A percentile compares a stretch with the other conserved stretches of the same genome.
phyloP scores from a whole-genome alignment of 2,888 invertebrate genomes.

The Schizotus pectinicornis region DNA sequence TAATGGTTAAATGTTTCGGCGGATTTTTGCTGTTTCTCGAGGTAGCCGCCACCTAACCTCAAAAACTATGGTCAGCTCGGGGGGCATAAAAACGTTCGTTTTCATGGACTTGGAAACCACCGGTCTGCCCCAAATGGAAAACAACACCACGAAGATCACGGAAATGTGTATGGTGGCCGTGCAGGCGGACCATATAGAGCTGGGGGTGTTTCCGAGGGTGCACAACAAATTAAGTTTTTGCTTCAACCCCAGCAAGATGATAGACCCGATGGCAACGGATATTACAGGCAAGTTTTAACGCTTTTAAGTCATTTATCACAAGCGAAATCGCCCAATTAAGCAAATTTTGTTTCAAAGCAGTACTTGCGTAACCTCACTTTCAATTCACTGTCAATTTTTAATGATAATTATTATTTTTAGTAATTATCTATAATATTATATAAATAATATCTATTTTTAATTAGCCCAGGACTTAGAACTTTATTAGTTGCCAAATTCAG shows the following conservation, averaged over 20 bases:
- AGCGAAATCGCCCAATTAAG: not conserved
- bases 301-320: too few relatives aligned
- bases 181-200: conserved; percentile 61
- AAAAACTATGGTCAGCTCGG: too few relatives aligned
- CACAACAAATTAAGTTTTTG: conserved; percentile 74
- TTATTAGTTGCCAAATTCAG: too few relatives aligned
- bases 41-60: too few relatives aligned
- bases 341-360: not conserved
- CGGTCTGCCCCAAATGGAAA: conserved; percentile 64
- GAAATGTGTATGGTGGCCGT: conserved; percentile 74
- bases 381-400: too few relatives aligned
- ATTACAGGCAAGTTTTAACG: conserved; percentile 59
- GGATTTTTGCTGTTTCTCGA: too few relatives aligned
- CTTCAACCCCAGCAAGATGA: conserved; percentile 67
- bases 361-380: too few relatives aligned
- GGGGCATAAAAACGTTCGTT: conserved; percentile 65
- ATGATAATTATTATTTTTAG: too few relatives aligned
- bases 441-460: too few relatives aligned
- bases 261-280: conserved; percentile 57
- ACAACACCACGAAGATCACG: conserved; percentile 67
- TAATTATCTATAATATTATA: too few relatives aligned
- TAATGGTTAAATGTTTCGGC: too few relatives aligned
- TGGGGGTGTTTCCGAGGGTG: conserved; percentile 65
- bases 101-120: conserved; percentile 77
- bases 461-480: too few relatives aligned